Evolutionary conservation across 2,797 vertebrate species (phyloP), one percentile per base, ranked within the genome.

Genomic region (Bufotes viridis): DNA sequence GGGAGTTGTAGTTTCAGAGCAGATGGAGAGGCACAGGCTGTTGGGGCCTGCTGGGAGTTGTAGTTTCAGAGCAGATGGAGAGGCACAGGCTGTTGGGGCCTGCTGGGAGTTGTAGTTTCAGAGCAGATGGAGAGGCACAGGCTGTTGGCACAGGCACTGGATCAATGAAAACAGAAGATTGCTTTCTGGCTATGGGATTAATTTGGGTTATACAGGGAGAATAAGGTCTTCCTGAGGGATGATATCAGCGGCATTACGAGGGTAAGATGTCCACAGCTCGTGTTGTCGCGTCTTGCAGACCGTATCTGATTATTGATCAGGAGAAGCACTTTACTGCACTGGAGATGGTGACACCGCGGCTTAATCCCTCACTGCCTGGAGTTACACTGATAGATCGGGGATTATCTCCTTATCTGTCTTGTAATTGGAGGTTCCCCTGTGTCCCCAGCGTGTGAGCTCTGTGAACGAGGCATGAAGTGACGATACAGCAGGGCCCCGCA

Each of bases 381-480:
- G 42, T 75, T 20, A 75, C n/a, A 13, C 49, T 0, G 74, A 76
- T 76, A 76, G 74, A 76, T 53, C 3, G 51, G 9, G 75, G 75
- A 78, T 78, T 78, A 78, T 78, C 75, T 78, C 75, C 75, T 55
- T 78, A 78, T 78, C 75, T 78, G 51, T 55, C 75, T 24, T 78
- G 75, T 78, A 55, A 78, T 24, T 78, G n/a, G 51, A 53, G 75
- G 51, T n/a, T 75, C 42, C 75, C 74, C 51, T 26, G 51, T 55
- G 49, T 78, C 75, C 74, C 74, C 49, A 13, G 29, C 53, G 14
- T 72, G 72, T n/a, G 20, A 51, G 42, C 72, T 3, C 13, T 42
- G 3, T 18, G 49, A 29, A 49, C 18, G 2, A 49, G 70, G 70
- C 29, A 42, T 17, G 17, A 20, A 9, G 34, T 8, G 11, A 1